phyloP scores from a whole-genome alignment of 2,888 invertebrate genomes.

The Phortica magna region DNA sequence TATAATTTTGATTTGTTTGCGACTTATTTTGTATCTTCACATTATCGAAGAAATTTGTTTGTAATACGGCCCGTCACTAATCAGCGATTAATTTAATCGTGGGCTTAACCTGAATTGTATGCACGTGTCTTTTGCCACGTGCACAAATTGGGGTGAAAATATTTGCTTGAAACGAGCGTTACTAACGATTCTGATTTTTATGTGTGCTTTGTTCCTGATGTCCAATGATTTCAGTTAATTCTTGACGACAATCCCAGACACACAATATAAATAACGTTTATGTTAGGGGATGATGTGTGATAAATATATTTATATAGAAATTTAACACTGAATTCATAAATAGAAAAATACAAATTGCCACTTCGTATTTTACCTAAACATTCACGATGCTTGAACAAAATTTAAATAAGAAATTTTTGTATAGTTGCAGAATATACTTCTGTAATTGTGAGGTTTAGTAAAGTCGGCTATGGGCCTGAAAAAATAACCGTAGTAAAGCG shows the following conservation, averaged over 20 bases:
- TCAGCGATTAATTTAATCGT: slow-evolving; percentile 78
- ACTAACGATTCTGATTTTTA: slow-evolving; percentile 68
- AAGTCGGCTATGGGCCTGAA: too few relatives aligned
- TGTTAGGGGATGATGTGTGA: slow-evolving; percentile 66
- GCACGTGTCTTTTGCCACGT: slow-evolving; percentile 74
- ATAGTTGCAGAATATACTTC: too few relatives aligned
- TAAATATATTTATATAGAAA: slow-evolving; percentile 64
- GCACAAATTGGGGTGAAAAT: slow-evolving; percentile 65
- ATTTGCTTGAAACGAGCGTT: slow-evolving; percentile 59
- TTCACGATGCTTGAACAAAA: too few relatives aligned
- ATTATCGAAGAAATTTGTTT: slow-evolving; percentile 40
- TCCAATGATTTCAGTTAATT: slow-evolving; percentile 66
- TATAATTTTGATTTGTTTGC: not conserved
- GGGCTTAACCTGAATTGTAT: slow-evolving; percentile 76
- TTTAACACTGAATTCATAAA: slow-evolving; percentile 53
- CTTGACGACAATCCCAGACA: slow-evolving; percentile 72
- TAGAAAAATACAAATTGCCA: not conserved
- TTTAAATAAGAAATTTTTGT: too few relatives aligned
- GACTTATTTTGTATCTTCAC: not conserved
- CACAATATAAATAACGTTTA: slow-evolving; percentile 57
- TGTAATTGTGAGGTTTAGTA: too few relatives aligned
- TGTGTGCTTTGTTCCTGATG: slow-evolving; percentile 60
- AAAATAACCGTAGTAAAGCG: too few relatives aligned
- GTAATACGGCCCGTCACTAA: slow-evolving; percentile 73
- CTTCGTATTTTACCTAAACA: too few relatives aligned